Percentiles rank a stretch among this genome's conserved stretches.
phyloP scores from a whole-genome alignment of 2,113 vertebrate genomes.

The Urocynchramus pylzowi region DNA sequence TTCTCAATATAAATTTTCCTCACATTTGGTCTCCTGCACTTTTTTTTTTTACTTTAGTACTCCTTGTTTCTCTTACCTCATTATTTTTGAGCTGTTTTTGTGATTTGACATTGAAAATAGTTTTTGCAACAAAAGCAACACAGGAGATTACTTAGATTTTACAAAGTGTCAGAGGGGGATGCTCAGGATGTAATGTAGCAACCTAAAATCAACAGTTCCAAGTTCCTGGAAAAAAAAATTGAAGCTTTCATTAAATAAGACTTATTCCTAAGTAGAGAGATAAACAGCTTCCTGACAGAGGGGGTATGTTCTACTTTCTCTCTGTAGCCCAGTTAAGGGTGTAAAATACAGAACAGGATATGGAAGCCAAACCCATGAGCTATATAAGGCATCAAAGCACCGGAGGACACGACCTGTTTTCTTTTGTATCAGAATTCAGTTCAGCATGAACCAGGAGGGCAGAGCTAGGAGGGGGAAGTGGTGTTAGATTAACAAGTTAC shows the following conservation, averaged over 20 bases:
- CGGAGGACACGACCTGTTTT: neutral
- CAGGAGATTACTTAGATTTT: neutral
- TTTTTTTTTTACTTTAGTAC: neutral
- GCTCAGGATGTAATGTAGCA: neutral
- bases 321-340: neutral
- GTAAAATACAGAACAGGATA: neutral
- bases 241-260: neutral
- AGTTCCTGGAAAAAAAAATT: neutral
- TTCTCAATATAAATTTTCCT: neutral
- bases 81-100: constrained; percentile 4
- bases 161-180: neutral
- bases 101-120: neutral
- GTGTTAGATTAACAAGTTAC: neutral
- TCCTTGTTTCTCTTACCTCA: neutral
- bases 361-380: neutral
- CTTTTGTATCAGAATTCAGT: neutral
- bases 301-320: neutral
- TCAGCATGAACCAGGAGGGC: neutral
- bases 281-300: neutral
- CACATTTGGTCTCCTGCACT: neutral
- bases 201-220: neutral
- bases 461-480: neutral
- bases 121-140: neutral
- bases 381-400: neutral
- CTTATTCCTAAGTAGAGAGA: neutral